Conservation (phyloP, 1,140 invertebrate genomes). For the Eufriesea mexicana region DNA sequence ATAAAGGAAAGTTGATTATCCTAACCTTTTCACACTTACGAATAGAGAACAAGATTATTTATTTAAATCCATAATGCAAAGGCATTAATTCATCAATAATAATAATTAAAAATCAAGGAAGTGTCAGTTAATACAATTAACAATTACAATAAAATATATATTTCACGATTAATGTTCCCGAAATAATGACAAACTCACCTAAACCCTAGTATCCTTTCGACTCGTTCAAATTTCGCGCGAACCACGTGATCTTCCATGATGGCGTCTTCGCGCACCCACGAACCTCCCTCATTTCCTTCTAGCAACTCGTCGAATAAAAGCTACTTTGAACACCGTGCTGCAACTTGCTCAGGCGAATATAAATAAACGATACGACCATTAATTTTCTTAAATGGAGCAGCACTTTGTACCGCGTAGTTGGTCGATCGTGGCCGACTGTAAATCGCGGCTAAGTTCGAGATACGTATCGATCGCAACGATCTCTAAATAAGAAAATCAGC, state of each 20-base stretch:
- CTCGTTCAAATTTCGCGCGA: not conserved
- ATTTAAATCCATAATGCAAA: no score
- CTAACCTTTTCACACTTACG: no score
- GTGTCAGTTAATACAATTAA: no score
- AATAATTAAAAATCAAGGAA: no score
- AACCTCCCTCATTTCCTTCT: not conserved
- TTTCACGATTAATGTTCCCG: not conserved
- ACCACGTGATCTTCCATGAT: not conserved
- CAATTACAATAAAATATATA: not conserved
- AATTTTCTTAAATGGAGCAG: conserved; percentile 29
- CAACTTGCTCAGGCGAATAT: not conserved
- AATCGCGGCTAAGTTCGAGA: conserved; percentile 12
- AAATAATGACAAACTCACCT: not conserved
- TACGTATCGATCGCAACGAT: conserved; percentile 32
- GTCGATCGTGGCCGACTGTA: conserved; percentile 11
- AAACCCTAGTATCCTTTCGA: not conserved
- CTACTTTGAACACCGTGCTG: not conserved
- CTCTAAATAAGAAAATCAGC: conserved; percentile 43
- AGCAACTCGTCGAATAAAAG: not conserved
- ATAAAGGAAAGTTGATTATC: no score
- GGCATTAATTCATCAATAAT: no score
- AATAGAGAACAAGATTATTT: no score
- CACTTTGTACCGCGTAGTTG: not conserved
- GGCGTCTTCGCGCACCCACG: not conserved
- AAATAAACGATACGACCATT: conserved; percentile 22